These are phyloP conservation scores for Drosophila ananassae DNA, from an alignment of 1,140 invertebrate species.

Conservation along the genomic window DNA sequence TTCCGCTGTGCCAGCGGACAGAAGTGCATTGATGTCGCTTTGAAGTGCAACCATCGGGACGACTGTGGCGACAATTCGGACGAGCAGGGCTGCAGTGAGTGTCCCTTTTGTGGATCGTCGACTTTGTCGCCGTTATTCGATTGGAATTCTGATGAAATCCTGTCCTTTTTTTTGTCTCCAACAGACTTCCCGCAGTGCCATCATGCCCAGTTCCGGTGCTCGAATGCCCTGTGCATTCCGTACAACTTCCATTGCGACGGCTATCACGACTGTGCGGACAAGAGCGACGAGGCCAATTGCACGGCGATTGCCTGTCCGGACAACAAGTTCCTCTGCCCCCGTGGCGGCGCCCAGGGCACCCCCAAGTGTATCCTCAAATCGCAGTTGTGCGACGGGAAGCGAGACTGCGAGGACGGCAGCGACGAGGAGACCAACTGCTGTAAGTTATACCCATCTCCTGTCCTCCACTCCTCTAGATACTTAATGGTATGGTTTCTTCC, in stretches of 20 bases:
- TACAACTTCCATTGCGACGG: constrained; percentile 92
- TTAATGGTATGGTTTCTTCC: constrained; percentile 43
- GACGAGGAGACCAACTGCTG: constrained; percentile 96
- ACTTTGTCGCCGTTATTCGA: too few relatives aligned
- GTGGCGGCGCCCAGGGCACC: constrained; percentile 87
- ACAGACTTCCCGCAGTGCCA: constrained; percentile 95
- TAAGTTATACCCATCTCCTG: constrained; percentile 86
- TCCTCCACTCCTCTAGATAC: neutral
- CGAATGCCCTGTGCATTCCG: constrained; percentile 96
- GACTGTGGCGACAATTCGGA: constrained; percentile 96
- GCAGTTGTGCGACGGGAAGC: constrained; percentile 94
- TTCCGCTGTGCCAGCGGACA: constrained; percentile 93
- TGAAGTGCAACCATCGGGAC: constrained; percentile 94
- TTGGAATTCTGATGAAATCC: neutral
- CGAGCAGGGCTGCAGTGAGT: constrained; percentile 93
- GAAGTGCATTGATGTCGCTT: constrained; percentile 91
- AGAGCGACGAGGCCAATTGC: constrained; percentile 95
- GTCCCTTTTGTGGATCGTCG: neutral
- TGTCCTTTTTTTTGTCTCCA: neutral
- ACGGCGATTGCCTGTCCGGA: constrained; percentile 94
- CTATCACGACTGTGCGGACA: constrained; percentile 93
- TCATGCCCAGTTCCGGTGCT: constrained; percentile 95
- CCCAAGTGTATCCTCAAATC: constrained; percentile 94
- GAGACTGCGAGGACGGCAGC: constrained; percentile 94
- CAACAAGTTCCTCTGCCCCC: constrained; percentile 95